Base-by-base conservation (phyloP, 2,888 invertebrate species). In the Seira sanloemensis region DNA sequence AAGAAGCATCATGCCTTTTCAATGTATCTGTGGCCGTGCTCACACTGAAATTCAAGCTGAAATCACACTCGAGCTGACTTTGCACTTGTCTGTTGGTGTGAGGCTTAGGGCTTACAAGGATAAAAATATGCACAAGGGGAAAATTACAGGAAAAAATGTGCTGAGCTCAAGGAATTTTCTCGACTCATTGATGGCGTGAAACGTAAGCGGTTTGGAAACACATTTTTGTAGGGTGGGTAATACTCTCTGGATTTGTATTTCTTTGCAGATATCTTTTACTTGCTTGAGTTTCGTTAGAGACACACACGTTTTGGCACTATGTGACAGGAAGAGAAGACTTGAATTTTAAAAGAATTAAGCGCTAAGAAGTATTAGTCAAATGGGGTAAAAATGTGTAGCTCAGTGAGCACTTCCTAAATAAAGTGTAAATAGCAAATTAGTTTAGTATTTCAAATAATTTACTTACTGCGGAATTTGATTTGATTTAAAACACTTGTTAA, bases 401-500 rank as follows among this genome's bases (percentile, higher is more conserved):
- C 12, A 37, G 37, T 37, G 12, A 37, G n/a, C n/a, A n/a, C n/a
- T n/a, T n/a, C n/a, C n/a, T 37, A 37, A 37, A 37, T 37, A 37
- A 37, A 37, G 4, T 37, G 37, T 37, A 37, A n/a, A n/a, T n/a
- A n/a, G n/a, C n/a, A n/a, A n/a, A n/a, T n/a, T n/a, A n/a, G n/a
- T n/a, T n/a, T n/a, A n/a, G n/a, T n/a, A n/a, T n/a, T n/a, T n/a
- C n/a, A n/a, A n/a, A n/a, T n/a, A n/a, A 37, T 37, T 66, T 85
- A 91, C 94, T 93, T 92, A 97, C 97, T 97, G 93, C 96, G 94
- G 91, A 94, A 96, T 90, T 94, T 93, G 89, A 97, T 96, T 93
- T 96, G 96, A 91, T 94, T 95, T 92, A 97, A 97, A 87, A 95
- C 95, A 91, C 94, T 96, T 73, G 97, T 97, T 90, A 97, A 95